Conservation (phyloP, 1,140 invertebrate genomes). For the Listronotus bonariensis region DNA sequence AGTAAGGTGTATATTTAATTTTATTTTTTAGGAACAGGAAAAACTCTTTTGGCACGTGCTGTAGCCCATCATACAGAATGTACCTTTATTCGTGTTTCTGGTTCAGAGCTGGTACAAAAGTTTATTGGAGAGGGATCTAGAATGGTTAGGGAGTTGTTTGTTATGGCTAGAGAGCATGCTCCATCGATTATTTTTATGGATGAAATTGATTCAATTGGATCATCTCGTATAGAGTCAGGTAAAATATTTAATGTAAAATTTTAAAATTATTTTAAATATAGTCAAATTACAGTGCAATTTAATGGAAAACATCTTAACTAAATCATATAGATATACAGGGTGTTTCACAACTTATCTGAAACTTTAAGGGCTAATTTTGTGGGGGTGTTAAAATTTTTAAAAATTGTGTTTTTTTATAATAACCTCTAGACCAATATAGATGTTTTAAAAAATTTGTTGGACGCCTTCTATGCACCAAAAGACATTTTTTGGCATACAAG, state of each 20-base stretch:
- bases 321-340: no score
- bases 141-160: slow-evolving; percentile 99
- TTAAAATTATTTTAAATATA: no score
- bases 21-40: slow-evolving; percentile 67
- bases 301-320: no score
- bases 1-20: neutral
- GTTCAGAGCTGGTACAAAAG: slow-evolving; percentile 98
- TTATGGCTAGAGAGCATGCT: slow-evolving; percentile 99
- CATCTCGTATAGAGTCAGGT: slow-evolving; percentile 94
- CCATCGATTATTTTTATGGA: slow-evolving; percentile 99
- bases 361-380: no score
- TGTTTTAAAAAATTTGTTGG: no score
- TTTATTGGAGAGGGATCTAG: slow-evolving; percentile 99
- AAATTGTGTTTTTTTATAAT: no score
- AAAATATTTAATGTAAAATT: slow-evolving; percentile 1
- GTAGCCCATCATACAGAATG: slow-evolving; percentile 99
- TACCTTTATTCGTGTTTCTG: slow-evolving; percentile 98
- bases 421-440: no score
- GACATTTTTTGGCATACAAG: no score
- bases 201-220: slow-evolving; percentile 99
- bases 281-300: no score
- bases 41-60: slow-evolving; percentile 93
- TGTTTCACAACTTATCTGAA: no score
- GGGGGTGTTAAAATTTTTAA: no score
- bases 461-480: no score